A percentile compares a stretch with the other conserved stretches of the same genome.
phyloP scores from a whole-genome alignment of 2,888 invertebrate genomes.

The Philonicus albiceps region DNA sequence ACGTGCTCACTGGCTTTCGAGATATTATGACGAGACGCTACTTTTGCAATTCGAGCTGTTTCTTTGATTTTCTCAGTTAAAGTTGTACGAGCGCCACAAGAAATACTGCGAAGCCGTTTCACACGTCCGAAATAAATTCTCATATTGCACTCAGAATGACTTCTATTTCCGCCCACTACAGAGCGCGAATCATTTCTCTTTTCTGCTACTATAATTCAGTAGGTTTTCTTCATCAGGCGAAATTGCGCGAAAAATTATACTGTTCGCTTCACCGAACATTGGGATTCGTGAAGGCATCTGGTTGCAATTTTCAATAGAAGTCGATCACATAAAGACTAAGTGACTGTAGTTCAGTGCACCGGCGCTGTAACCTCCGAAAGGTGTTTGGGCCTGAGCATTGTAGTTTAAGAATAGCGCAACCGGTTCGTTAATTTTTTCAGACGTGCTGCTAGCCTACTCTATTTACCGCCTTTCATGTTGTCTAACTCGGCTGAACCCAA shows the following conservation, averaged over 20 bases:
- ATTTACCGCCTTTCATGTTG: not conserved
- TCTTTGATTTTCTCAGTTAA: not conserved
- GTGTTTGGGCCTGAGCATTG: not conserved
- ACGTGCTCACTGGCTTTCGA: not conserved
- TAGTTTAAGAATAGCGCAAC: not conserved
- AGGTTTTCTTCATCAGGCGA: not conserved
- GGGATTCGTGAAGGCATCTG: not conserved
- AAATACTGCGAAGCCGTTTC: not conserved
- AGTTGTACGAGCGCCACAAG: not conserved
- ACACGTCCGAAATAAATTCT: not conserved
- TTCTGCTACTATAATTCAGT: not conserved
- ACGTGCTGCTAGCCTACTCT: not conserved
- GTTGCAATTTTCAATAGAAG: not conserved
- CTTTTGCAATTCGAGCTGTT: not conserved
- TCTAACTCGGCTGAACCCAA: not conserved
- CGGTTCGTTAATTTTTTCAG: not conserved
- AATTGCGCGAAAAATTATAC: not conserved
- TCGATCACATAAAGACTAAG: not conserved
- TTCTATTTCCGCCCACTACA: not conserved
- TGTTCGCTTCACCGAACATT: not conserved
- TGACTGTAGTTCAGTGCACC: not conserved
- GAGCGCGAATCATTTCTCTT: not conserved
- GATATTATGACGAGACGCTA: not conserved
- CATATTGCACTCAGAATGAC: not conserved
- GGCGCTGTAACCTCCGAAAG: not conserved